These are phyloP conservation scores for Panorpa germanica DNA, from an alignment of 2,888 invertebrate species.

Conservation along the genomic window DNA sequence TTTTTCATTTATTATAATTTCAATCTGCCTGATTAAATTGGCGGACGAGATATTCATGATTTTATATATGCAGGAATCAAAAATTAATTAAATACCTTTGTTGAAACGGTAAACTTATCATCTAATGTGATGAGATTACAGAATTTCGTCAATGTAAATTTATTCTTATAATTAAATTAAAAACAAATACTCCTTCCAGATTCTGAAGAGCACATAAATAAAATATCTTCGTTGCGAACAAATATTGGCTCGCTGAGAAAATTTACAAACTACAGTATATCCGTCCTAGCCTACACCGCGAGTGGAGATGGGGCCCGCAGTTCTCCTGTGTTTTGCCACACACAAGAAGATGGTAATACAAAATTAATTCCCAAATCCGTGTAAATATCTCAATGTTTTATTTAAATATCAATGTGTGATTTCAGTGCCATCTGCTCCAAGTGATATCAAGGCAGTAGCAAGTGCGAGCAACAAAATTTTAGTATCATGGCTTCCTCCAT, in stretches of 20 bases:
- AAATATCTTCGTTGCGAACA: constrained; percentile 46
- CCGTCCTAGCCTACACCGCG: constrained; percentile 72
- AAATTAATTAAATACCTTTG: no score
- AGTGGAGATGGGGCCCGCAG: constrained; percentile 81
- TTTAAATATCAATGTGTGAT: constrained; percentile 13
- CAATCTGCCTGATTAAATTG: no score
- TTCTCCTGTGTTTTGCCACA: constrained; percentile 66
- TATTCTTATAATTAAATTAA: no score
- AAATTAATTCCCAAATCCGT: constrained; percentile 9
- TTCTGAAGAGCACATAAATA: constrained; percentile 59
- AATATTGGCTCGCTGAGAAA: constrained; percentile 59
- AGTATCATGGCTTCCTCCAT: constrained; percentile 78
- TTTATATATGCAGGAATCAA: no score
- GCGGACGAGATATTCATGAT: no score
- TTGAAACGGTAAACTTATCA: no score
- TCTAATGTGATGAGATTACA: no score
- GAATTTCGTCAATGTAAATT: no score
- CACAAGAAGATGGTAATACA: constrained; percentile 67
- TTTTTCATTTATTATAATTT: no score
- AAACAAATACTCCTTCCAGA: constrained; percentile 26
- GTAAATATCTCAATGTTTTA: constrained; percentile 10
- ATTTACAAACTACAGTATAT: constrained; percentile 83
- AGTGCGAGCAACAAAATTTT: constrained; percentile 71
- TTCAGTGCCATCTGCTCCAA: constrained; percentile 73
- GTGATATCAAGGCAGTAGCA: constrained; percentile 77